Conservation (phyloP, 2,113 vertebrate genomes). For the Ammodytes marinus region DNA sequence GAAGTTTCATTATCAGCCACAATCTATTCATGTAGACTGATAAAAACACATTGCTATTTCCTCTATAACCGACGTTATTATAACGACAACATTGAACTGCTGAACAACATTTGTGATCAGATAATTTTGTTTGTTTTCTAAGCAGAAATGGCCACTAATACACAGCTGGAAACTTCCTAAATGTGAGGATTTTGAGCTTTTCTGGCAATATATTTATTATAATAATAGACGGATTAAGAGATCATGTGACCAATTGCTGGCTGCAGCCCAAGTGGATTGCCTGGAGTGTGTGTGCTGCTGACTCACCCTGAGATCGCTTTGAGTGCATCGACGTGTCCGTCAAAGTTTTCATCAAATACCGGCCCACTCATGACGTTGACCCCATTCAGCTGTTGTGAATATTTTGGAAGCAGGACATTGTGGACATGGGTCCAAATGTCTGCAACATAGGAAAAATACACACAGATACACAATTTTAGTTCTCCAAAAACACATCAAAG, state of each 20-base stretch:
- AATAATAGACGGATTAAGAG: neutral
- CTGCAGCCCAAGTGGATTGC: neutral
- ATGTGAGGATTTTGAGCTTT: neutral
- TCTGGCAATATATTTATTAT: neutral
- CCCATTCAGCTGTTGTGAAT: slow-evolving; percentile 88
- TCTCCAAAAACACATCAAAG: neutral
- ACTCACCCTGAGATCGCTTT: slow-evolving; percentile 83
- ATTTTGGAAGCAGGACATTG: slow-evolving; percentile 82
- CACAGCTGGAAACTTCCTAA: neutral
- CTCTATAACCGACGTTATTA: neutral
- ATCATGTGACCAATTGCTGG: neutral
- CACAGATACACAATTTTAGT: neutral
- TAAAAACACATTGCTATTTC: neutral
- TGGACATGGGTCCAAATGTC: slow-evolving; percentile 93
- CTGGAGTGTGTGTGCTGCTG: neutral
- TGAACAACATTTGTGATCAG: neutral
- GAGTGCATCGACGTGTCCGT: slow-evolving; percentile 89
- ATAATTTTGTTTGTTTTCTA: neutral
- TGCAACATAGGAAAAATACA: slow-evolving; percentile 69
- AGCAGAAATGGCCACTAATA: neutral
- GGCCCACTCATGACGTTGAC: slow-evolving; percentile 95
- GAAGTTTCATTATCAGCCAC: neutral
- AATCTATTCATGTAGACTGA: neutral
- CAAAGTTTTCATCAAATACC: slow-evolving; percentile 91
- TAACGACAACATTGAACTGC: neutral